These are phyloP conservation scores for Laterallus jamaicensis DNA, from an alignment of 2,113 vertebrate species.

Conservation along the genomic window DNA sequence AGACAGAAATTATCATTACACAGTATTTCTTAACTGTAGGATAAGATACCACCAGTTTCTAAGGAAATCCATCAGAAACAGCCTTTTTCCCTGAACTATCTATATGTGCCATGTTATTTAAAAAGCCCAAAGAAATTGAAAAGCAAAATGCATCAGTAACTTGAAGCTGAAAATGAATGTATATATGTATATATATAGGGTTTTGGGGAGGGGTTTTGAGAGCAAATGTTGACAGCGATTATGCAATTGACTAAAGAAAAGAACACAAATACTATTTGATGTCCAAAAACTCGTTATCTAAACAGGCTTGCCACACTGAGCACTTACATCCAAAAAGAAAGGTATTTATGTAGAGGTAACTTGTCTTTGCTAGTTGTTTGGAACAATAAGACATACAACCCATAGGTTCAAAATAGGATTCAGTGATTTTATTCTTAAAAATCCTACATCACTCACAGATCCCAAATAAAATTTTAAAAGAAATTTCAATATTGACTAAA, in stretches of 20 bases:
- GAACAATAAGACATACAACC: not conserved
- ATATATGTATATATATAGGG: not conserved
- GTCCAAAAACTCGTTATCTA: not conserved
- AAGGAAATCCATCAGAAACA: not conserved
- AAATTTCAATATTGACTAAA: not conserved
- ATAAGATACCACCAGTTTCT: not conserved
- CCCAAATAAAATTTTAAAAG: not conserved
- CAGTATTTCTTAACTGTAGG: not conserved
- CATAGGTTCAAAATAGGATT: not conserved
- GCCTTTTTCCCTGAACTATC: not conserved
- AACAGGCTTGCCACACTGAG: not conserved
- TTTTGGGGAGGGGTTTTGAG: not conserved
- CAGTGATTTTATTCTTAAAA: not conserved
- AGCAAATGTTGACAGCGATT: not conserved
- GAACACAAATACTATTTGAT: not conserved
- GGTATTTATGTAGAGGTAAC: not conserved
- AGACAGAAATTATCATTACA: not conserved
- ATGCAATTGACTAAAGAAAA: not conserved
- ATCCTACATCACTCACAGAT: not conserved
- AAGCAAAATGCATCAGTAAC: not conserved
- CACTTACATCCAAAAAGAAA: accelerated
- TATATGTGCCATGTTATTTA: not conserved
- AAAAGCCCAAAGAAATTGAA: not conserved
- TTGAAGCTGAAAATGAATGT: not conserved
- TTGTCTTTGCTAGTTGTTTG: not conserved